A percentile compares a stretch with the other conserved stretches of the same genome.
Conservation (phyloP, 1,140 invertebrate genomes). For the Zaprionus kolodkinae region DNA sequence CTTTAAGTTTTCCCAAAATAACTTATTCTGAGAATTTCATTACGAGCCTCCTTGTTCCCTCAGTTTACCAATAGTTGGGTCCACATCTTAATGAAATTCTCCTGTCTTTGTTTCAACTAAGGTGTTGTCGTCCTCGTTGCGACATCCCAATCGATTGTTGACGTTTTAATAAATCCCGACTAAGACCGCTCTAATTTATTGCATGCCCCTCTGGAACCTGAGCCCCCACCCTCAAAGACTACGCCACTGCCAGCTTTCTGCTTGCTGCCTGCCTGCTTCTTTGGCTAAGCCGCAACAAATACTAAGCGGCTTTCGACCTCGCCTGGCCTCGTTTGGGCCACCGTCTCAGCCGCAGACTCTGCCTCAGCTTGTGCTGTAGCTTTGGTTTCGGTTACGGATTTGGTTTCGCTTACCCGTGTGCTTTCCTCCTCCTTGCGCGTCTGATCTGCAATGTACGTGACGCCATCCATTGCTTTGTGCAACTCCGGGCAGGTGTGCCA, state of each 20-base stretch:
- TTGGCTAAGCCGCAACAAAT: constrained; percentile 39
- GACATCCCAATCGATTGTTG: constrained; percentile 59
- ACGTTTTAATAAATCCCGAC: constrained; percentile 66
- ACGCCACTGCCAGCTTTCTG: not conserved
- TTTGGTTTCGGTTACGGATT: not conserved
- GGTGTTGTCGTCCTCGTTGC: constrained; percentile 19
- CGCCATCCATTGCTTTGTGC: constrained; percentile 95
- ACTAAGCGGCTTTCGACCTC: constrained; percentile 49
- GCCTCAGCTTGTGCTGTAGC: not conserved
- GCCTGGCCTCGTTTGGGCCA: constrained; percentile 33
- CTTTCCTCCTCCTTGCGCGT: constrained; percentile 96
- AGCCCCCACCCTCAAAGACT: not conserved
- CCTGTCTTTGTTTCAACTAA: no score
- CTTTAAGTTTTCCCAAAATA: no score
- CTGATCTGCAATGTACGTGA: constrained; percentile 96
- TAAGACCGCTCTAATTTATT: constrained; percentile 73
- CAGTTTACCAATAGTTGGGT: no score
- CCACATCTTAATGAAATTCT: no score
- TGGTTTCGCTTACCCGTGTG: constrained; percentile 88
- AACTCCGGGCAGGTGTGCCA: constrained; percentile 96
- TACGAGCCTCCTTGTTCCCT: no score
- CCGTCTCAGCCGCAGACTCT: not conserved
- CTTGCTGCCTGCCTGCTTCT: constrained; percentile 7
- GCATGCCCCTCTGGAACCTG: no score
- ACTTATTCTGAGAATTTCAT: no score